Conservation (phyloP, 1,140 invertebrate genomes). For the Musca vetustissima region DNA sequence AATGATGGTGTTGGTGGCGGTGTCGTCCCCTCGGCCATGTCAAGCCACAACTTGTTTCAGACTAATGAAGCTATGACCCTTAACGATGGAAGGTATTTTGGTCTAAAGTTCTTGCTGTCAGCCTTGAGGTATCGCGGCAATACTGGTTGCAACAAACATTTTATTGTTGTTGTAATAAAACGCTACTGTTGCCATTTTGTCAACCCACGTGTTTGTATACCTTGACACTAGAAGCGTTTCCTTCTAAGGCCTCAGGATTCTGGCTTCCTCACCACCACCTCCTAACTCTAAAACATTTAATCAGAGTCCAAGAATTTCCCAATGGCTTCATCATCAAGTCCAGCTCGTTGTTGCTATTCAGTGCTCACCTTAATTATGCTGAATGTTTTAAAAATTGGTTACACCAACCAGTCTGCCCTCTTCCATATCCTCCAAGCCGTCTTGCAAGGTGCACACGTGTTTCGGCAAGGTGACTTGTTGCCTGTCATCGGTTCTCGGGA, state of each 20-base stretch:
- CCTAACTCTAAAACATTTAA: no score
- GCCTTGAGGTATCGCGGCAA: not conserved
- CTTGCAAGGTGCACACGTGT: slow-evolving; percentile 22
- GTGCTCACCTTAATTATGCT: slow-evolving; percentile 21
- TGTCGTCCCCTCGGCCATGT: no score
- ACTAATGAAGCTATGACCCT: no score
- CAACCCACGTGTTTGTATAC: slow-evolving; percentile 7
- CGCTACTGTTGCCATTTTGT: slow-evolving; percentile 22
- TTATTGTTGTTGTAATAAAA: slow-evolving; percentile 19
- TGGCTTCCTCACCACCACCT: no score
- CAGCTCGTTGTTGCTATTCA: not conserved
- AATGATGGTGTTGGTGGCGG: no score
- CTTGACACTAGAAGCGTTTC: no score
- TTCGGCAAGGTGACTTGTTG: slow-evolving; percentile 14
- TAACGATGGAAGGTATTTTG: no score
- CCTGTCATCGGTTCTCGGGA: slow-evolving; percentile 6
- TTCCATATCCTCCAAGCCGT: not conserved
- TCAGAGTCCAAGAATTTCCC: no score
- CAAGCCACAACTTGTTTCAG: no score
- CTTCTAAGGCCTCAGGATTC: no score
- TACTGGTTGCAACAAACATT: not conserved
- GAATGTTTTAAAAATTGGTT: slow-evolving; percentile 23
- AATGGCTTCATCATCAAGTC: no score
- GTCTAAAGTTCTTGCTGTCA: no score
- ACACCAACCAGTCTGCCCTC: not conserved